Evolutionary conservation across 1,140 invertebrate species (phyloP).

Genomic region (Drosophila bocqueti): DNA sequence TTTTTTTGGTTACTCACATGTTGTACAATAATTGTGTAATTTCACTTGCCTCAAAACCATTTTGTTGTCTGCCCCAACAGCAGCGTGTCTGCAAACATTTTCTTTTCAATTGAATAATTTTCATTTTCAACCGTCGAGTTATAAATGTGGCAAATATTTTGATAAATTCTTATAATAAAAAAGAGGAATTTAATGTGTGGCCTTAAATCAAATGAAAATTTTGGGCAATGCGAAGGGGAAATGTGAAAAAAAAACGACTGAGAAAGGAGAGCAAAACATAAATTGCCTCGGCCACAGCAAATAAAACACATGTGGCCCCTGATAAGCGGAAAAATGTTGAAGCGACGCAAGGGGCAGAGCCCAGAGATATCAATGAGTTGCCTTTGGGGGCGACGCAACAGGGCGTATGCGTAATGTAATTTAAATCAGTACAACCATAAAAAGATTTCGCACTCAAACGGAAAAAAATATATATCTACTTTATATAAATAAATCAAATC

Average conservation of each 20-base stretch:
- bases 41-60: slow-evolving; percentile 36
- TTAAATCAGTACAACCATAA: slow-evolving; percentile 38
- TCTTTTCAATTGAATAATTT: slow-evolving; percentile 39
- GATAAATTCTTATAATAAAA: slow-evolving; percentile 41
- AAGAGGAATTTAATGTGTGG: slow-evolving; percentile 56
- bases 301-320: slow-evolving; percentile 49
- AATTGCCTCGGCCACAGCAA: slow-evolving; percentile 45
- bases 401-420: slow-evolving; percentile 50
- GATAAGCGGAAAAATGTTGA: slow-evolving; percentile 20
- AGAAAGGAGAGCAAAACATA: slow-evolving; percentile 25
- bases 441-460: slow-evolving; percentile 21
- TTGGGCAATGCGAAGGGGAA: not conserved
- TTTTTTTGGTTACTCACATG: slow-evolving; percentile 43
- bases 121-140: slow-evolving; percentile 31
- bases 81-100: slow-evolving; percentile 19
- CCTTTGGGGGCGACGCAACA: slow-evolving; percentile 36
- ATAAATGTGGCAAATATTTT: slow-evolving; percentile 55
- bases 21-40: slow-evolving; percentile 53
- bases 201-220: slow-evolving; percentile 66
- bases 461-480: slow-evolving; percentile 4
- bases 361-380: slow-evolving; percentile 32
- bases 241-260: slow-evolving; percentile 20
- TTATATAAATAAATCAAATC: slow-evolving; percentile 29
- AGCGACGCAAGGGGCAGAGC: not conserved
- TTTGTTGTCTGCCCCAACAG: slow-evolving; percentile 24